These are phyloP conservation scores for Incurvaria masculella DNA, from an alignment of 2,888 invertebrate species.

Conservation along the genomic window DNA sequence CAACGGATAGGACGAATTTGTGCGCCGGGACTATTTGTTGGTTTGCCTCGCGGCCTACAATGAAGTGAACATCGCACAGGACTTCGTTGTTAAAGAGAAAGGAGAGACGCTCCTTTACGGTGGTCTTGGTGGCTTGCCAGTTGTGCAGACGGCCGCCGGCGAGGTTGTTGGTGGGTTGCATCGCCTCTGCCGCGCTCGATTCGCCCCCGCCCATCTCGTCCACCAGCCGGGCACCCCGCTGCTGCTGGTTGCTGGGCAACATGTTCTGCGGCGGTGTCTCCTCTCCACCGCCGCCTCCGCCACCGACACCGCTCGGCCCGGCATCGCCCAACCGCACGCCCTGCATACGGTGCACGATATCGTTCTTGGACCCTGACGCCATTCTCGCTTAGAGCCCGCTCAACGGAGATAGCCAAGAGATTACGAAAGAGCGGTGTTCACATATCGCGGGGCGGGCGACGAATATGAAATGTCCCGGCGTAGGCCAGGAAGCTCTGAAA, in stretches of 20 bases:
- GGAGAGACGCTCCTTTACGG: conserved; percentile 71
- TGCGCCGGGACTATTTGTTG: conserved; percentile 75
- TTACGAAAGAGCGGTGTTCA: background rate
- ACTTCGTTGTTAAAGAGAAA: conserved; percentile 55
- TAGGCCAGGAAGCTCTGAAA: no score
- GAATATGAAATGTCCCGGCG: no score
- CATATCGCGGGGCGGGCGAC: no score
- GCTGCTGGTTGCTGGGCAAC: conserved; percentile 48
- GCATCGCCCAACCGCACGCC: conserved; percentile 38
- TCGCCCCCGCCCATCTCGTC: conserved; percentile 39
- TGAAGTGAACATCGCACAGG: conserved; percentile 68
- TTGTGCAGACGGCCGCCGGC: conserved; percentile 54
- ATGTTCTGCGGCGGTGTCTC: conserved; percentile 50
- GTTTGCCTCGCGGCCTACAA: conserved; percentile 69
- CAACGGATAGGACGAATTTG: conserved; percentile 75
- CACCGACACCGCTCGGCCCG: conserved; percentile 14
- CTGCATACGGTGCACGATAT: conserved; percentile 38
- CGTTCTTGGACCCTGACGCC: conserved; percentile 46
- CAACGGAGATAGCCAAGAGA: no score
- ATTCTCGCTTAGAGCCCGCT: conserved; percentile 20
- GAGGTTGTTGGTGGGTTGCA: conserved; percentile 37
- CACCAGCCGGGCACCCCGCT: conserved; percentile 25
- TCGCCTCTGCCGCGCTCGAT: conserved; percentile 34
- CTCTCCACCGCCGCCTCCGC: conserved; percentile 23
- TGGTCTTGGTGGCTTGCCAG: conserved; percentile 73